phyloP scores from a whole-genome alignment of 2,888 invertebrate genomes.

The Entomobrya proxima region DNA sequence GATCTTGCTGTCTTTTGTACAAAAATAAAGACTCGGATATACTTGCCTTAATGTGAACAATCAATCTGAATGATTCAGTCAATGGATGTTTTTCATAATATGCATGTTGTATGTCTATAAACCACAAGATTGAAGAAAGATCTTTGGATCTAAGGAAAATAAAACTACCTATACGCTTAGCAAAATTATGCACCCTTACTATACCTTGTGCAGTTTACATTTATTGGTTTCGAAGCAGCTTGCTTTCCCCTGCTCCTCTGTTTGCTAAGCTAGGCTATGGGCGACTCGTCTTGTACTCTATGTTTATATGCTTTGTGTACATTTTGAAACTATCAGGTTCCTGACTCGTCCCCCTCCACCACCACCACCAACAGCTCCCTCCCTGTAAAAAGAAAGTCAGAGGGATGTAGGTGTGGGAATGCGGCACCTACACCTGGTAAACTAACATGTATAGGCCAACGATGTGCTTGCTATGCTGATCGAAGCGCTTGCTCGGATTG shows the following conservation, averaged over 20 bases:
- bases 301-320: conserved; percentile 38
- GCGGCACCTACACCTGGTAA: conserved; percentile 92
- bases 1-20: neutral
- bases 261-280: neutral
- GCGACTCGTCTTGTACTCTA: neutral
- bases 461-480: conserved; percentile 95
- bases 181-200: too few species aligned
- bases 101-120: too few species aligned
- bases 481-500: conserved; percentile 93
- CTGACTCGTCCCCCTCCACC: conserved; percentile 25
- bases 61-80: too few species aligned
- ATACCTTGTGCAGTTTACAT: too few species aligned
- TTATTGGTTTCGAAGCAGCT: neutral
- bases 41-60: too few species aligned
- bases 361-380: neutral
- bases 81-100: too few species aligned
- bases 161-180: neutral
- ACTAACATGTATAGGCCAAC: conserved; percentile 93
- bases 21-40: too few species aligned
- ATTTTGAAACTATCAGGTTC: conserved; percentile 48
- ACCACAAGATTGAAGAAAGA: too few species aligned
- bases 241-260: neutral
- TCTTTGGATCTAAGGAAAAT: neutral
- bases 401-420: conserved; percentile 89
- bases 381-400: conserved; percentile 35